Evolutionary conservation across 2,113 vertebrate species (phyloP), one percentile per base, ranked within the genome.

Genomic region (Catagonus wagneri): DNA sequence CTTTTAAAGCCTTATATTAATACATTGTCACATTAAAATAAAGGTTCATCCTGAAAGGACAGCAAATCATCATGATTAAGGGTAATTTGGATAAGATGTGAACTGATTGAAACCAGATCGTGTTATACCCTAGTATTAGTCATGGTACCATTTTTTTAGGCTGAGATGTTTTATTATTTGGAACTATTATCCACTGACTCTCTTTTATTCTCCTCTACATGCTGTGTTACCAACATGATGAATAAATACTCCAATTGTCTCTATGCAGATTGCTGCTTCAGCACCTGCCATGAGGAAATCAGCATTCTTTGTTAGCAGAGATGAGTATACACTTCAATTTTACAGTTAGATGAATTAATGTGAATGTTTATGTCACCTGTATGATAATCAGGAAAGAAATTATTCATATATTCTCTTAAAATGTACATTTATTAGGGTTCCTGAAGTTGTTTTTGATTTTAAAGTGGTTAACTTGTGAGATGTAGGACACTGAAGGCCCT

Each of bases 101-200:
- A 80, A 92, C 75, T 80, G 74, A 90, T 79, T 85, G 78, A 52
- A 91, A 68, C 6, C 13, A 81, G 27, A 74, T 75, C 36, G 19
- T 60, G 5, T 56, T 78, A 71, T 23, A 61, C 39, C 6, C 32
- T 90, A 19, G 2, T 83, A 50, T 75, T 44, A 76, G 72, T 1
- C 16, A 36, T 75, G 34, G 68, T 63, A 23, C 83, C 71, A 32
- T 92, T 92, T 94, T 94, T 96, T 95, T 86, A 97, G 54, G 54
- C 58, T 88, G 52, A 56, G 25, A 63, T 85, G 3, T 89, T 93
- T 97, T 39, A 36, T 83, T 90, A 72, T 94, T 71, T 34, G 39
- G 6, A 65, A 79, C 22, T 75, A 50, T 61, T 75, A 94, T 34
- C 44, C 61, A 25, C n/a, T 81, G 95, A 90, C 60, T 89, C 60